These are phyloP conservation scores for Abrostola triplasia DNA, from an alignment of 2,888 invertebrate genomes.

Conservation along the genomic window DNA sequence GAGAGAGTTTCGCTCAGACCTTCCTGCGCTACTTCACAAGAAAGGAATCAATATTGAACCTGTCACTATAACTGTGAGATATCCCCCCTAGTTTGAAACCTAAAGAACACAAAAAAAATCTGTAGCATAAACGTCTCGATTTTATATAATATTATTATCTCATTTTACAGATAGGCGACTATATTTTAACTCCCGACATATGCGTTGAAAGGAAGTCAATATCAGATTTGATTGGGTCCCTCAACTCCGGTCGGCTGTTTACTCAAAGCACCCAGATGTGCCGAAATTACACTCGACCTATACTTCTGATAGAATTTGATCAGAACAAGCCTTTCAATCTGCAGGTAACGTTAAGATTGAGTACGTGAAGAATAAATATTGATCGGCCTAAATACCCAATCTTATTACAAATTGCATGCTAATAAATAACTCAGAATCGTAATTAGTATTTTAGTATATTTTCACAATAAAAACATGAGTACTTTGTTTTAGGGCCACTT, in stretches of 20 bases:
- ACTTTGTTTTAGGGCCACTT: slow-evolving; percentile 90
- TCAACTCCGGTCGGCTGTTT: slow-evolving; percentile 97
- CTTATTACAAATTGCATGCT: too few relatives aligned
- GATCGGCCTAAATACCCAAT: not conserved
- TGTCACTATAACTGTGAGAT: slow-evolving; percentile 76
- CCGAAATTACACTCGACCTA: slow-evolving; percentile 94
- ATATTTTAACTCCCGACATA: slow-evolving; percentile 98
- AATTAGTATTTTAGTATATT: too few relatives aligned
- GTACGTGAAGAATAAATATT: not conserved
- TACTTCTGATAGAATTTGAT: slow-evolving; percentile 98
- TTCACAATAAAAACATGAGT: too few relatives aligned
- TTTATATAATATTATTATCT: not conserved
- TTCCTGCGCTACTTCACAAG: slow-evolving; percentile 97
- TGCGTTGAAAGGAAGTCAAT: slow-evolving; percentile 99
- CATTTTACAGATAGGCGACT: slow-evolving; percentile 95
- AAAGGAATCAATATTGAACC: slow-evolving; percentile 96
- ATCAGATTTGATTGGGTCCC: slow-evolving; percentile 97
- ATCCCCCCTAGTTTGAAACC: not conserved
- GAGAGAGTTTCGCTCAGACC: slow-evolving; percentile 98
- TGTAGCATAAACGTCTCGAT: too few relatives aligned
- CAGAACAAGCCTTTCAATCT: slow-evolving; percentile 96
- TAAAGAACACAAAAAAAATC: too few relatives aligned
- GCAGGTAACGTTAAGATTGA: slow-evolving; percentile 87
- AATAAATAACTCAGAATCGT: too few relatives aligned
- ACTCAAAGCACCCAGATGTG: slow-evolving; percentile 98